Evolutionary conservation across 2,113 vertebrate genomes (phyloP), one percentile per base, ranked within the genome.

Genomic region (Campylomormyrus numenius): DNA sequence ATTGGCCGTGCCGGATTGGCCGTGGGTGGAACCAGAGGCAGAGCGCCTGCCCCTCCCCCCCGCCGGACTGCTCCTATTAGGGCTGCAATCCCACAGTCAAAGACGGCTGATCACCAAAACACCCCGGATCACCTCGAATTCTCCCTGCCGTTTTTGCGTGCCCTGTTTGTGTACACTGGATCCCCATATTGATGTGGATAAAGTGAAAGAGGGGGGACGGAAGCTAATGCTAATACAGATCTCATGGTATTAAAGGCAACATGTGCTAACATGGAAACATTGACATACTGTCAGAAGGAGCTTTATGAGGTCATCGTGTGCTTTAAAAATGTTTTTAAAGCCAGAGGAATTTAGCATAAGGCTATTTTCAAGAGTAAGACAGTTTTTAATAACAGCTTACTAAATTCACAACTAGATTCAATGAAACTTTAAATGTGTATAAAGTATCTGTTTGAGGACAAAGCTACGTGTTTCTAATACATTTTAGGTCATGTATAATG

Each of bases 1-100:
- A 94, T 94, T 92, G 94, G 92, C 93, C 92, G 90, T 94, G 93
- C 94, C 92, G 92, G 94, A 88, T 92, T 39, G 92, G 93, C 93
- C 92, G 89, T 83, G 90, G 91, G 91, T 93, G 92, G 92, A 92
- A 92, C 83, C 90, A 85, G 49, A 88, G 77, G 66, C 87, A 89
- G 58, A 17, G 56, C 90, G 90, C 88, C 86, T 49, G 49, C 56
- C 92, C 52, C 91, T 90, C 91, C 92, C 91, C 91, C 91, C 91
- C 87, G 88, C 93, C 93, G 94, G 95, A 93, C 53, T 95, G 93
- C 95, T 95, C 94, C 95, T 95, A 94, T 94, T 92, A 95, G 95
- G 94, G 95, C 95, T 96, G 94, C 96, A 96, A 96, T 96, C 96
- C 96, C 96, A 96, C 96, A 95, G 96, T 96, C 95, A 94, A 95